phyloP scores from a whole-genome alignment of 1,140 invertebrate genomes.

The Agrilus planipennis region DNA sequence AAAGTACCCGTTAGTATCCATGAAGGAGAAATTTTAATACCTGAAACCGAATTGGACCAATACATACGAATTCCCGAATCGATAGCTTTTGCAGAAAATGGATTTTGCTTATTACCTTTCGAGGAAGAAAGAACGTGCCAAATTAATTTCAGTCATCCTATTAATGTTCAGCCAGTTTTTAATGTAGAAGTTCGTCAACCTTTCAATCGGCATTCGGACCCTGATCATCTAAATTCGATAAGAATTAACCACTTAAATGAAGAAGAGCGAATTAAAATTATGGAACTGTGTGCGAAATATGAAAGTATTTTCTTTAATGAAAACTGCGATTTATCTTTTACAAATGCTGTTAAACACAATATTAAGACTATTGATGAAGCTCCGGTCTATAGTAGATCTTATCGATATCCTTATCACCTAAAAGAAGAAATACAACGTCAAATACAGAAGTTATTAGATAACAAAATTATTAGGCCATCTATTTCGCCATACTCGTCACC shows the following conservation, averaged over 20 bases:
- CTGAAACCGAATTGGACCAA: too few relatives aligned
- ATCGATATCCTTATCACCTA: slow-evolving; percentile 4
- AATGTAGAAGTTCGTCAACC: too few relatives aligned
- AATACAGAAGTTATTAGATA: slow-evolving; percentile 8
- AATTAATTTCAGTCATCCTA: too few relatives aligned
- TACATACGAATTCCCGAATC: too few relatives aligned
- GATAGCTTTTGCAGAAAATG: too few relatives aligned
- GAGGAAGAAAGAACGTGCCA: too few relatives aligned
- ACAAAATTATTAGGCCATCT: slow-evolving; percentile 6
- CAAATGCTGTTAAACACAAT: slow-evolving; percentile 5
- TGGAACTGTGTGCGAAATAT: background rate
- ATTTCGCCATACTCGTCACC: slow-evolving; percentile 8
- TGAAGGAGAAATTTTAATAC: too few relatives aligned
- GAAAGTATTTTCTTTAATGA: slow-evolving; percentile 4
- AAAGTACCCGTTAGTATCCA: too few relatives aligned
- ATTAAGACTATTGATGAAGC: slow-evolving; percentile 5
- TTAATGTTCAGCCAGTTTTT: too few relatives aligned
- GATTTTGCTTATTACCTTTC: too few relatives aligned
- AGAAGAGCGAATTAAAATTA: slow-evolving; percentile 2
- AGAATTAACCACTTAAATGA: background rate
- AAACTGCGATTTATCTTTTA: slow-evolving; percentile 3
- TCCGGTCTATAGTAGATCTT: slow-evolving; percentile 2
- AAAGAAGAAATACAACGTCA: slow-evolving; percentile 7
- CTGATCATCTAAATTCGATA: too few relatives aligned
- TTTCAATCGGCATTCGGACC: too few relatives aligned